phyloP scores from a whole-genome alignment of 2,888 invertebrate genomes.

The Bibio marci region DNA sequence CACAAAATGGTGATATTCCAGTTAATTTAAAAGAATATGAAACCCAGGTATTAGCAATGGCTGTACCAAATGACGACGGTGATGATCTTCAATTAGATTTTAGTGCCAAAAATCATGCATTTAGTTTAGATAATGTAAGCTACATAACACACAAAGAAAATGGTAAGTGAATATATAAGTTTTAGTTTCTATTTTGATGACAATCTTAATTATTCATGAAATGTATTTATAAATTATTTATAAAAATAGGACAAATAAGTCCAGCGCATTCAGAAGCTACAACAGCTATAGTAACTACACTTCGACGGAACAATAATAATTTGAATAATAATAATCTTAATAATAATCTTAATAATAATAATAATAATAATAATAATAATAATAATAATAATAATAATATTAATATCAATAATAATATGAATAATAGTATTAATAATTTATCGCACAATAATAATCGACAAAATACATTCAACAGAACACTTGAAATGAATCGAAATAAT shows the following conservation, averaged over 20 bases:
- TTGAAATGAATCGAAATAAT: conserved; percentile 27
- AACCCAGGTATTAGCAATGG: conserved; percentile 86
- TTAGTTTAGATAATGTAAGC: conserved; percentile 74
- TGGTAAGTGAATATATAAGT: conserved; percentile 38
- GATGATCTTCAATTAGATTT: conserved; percentile 73
- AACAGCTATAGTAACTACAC: conserved; percentile 55
- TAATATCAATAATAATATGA: conserved; percentile 6
- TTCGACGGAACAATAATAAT: conserved; percentile 27
- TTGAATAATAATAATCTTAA: conserved; percentile 19
- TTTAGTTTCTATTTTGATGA: conserved; percentile 8
- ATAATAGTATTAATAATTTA: conserved; percentile 7
- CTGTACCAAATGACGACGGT: conserved; percentile 69
- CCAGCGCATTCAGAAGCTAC: conserved; percentile 70
- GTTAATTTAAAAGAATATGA: conserved; percentile 80
- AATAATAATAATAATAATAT: conserved; percentile 5
- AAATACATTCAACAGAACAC: conserved; percentile 27
- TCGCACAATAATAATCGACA: conserved; percentile 23
- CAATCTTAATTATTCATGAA: background rate
- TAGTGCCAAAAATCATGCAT: conserved; percentile 73
- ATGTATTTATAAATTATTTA: background rate
- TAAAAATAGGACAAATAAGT: conserved; percentile 48
- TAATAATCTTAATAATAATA: conserved; percentile 11
- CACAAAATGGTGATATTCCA: conserved; percentile 28
- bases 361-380: background rate
- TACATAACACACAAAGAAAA: conserved; percentile 72